phyloP scores from a whole-genome alignment of 2,888 invertebrate genomes.

The Magallana nippona region DNA sequence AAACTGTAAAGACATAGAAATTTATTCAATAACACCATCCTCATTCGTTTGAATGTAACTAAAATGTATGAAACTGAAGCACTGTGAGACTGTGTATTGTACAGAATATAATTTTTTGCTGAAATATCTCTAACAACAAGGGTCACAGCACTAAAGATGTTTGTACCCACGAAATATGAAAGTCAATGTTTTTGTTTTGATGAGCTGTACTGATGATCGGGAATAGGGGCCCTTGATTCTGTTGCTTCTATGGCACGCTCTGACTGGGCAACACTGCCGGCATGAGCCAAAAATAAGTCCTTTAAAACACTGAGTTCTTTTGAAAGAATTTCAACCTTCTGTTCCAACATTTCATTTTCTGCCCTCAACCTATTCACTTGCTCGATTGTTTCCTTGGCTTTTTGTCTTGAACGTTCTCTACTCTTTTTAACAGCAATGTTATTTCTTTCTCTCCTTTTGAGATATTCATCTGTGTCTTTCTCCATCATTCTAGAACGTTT shows the following conservation, averaged over 20 bases:
- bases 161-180: not conserved
- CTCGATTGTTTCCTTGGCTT: slow-evolving; percentile 95
- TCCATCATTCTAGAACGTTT: slow-evolving; percentile 53
- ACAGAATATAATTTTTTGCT: slow-evolving; percentile 9
- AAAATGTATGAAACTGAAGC: slow-evolving; percentile 31
- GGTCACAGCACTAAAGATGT: not conserved
- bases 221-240: slow-evolving; percentile 37
- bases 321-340: slow-evolving; percentile 92
- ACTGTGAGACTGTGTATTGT: not conserved
- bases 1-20: not conserved
- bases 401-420: slow-evolving; percentile 96
- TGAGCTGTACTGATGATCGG: slow-evolving; percentile 53
- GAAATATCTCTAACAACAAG: not conserved
- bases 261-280: slow-evolving; percentile 59
- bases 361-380: slow-evolving; percentile 93
- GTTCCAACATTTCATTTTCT: slow-evolving; percentile 94
- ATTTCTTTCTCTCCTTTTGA: slow-evolving; percentile 93
- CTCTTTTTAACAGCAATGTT: slow-evolving; percentile 98
- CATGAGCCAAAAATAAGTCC: slow-evolving; percentile 82
- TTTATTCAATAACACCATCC: not conserved
- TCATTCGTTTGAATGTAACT: slow-evolving; percentile 6
- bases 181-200: slow-evolving; percentile 29
- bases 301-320: slow-evolving; percentile 90
- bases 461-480: slow-evolving; percentile 91
- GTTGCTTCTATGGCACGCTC: slow-evolving; percentile 9